These are phyloP conservation scores for Rallus limicola DNA, from an alignment of 2,113 vertebrate genomes.

Conservation along the genomic window DNA sequence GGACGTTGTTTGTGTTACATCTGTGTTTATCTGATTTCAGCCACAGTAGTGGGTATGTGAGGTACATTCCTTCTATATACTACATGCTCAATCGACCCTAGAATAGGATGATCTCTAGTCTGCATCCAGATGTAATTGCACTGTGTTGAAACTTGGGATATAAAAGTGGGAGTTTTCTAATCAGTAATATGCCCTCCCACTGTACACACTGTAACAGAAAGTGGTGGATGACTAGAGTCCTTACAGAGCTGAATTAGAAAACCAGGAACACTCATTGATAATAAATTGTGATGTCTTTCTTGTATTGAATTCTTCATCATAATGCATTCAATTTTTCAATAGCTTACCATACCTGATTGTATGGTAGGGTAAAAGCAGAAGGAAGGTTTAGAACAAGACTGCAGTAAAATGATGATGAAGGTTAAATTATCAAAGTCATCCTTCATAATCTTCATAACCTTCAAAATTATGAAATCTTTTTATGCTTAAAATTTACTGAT, in stretches of 20 bases:
- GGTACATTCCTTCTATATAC: background rate
- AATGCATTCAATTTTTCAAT: background rate
- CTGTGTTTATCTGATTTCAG: background rate
- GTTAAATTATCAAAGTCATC: background rate
- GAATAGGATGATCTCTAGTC: background rate
- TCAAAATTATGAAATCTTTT: background rate
- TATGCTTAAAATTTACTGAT: background rate
- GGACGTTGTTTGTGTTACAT: background rate
- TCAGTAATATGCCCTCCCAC: background rate
- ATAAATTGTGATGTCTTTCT: background rate
- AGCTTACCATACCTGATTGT: background rate
- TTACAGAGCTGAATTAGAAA: background rate
- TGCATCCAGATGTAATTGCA: background rate
- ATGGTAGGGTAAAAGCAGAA: background rate
- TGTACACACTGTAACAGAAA: background rate
- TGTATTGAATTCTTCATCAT: background rate
- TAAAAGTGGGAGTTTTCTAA: background rate
- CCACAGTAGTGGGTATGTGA: no score
- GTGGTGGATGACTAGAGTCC: background rate
- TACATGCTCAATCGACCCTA: background rate
- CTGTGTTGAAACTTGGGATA: background rate
- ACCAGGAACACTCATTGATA: background rate
- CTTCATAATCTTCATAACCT: background rate
- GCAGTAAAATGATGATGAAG: background rate
- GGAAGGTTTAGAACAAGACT: background rate